Evolutionary conservation across 2,888 invertebrate species (phyloP), one percentile per base, ranked within the genome.

Genomic region (Callinectes sapidus): DNA sequence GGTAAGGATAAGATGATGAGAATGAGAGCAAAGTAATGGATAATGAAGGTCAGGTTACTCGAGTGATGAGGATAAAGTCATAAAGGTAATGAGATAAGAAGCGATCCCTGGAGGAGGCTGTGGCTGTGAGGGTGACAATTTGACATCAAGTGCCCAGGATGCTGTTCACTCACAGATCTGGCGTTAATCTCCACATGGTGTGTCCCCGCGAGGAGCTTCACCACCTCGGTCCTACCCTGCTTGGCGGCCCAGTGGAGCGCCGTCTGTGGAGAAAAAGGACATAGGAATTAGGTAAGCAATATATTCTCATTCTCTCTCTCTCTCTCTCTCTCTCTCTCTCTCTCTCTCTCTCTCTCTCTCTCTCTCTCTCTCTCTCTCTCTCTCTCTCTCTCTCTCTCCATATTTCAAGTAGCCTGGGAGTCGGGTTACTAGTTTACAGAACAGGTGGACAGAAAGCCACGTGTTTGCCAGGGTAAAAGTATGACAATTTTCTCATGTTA

Each of bases 161-260:
- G 87, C 0, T 71, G 71, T 32, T 16, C 10, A 95, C 96, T 97
- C 96, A 99, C 98, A 96, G 99, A 98, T 96, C 97, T 97, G 95
- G 97, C 97, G 96, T 99, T 98, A 94, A 98, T 97, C 95, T 97
- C 97, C n/a, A 97, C 97, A 95, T 97, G 97, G 95, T 98, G 97
- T 3, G 97, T 97, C n/a, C 98, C 98, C 42, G 98, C 98, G 95
- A 99, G 97, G 94, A 98, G 96, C 96, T 99, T 99, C 92, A 99
- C 97, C 95, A 99, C 97, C 95, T 99, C 98, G 95, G 97, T 97
- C 95, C 98, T 98, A 2, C 99, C 99, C 95, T 98, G 98, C 96
- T 99, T 99, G 94, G 98, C 98, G 94, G 98, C 99, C 99, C 99
- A 99, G 96, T 99, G 99, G 95, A 99, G 96, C 90, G 98, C 99